Evolutionary conservation across 2,113 vertebrate species (phyloP).

Genomic region (Oxyura jamaicensis): DNA sequence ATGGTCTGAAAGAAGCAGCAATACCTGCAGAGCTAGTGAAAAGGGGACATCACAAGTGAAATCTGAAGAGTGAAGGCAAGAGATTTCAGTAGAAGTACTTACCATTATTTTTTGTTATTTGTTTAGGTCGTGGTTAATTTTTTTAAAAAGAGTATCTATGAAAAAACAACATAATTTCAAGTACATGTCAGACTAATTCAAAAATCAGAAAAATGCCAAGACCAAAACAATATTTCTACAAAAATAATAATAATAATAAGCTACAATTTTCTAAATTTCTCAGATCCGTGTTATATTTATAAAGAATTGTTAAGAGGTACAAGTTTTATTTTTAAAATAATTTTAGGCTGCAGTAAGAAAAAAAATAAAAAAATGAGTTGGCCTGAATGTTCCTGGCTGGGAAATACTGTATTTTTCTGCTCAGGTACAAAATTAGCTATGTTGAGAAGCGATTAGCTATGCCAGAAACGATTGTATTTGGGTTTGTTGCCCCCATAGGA

Average conservation of each 20-base stretch:
- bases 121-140: neutral
- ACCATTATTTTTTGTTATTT: neutral
- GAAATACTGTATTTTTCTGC: constrained; percentile 45
- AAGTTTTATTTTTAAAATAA: constrained; percentile 45
- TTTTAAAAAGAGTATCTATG: neutral
- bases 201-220: neutral
- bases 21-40: neutral
- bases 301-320: neutral
- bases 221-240: neutral
- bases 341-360: neutral
- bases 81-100: neutral
- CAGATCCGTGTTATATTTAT: neutral
- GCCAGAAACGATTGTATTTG: constrained; percentile 32
- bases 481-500: constrained; percentile 32
- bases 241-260: neutral
- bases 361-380: neutral
- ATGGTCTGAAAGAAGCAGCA: neutral
- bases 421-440: constrained; percentile 10
- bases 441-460: neutral
- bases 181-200: neutral
- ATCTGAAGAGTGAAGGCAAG: neutral
- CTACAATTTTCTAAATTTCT: neutral
- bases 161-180: neutral
- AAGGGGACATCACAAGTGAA: neutral
- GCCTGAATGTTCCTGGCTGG: constrained; percentile 22